Evolutionary conservation across 2,113 vertebrate species (phyloP).

Genomic region (Murina feae): DNA sequence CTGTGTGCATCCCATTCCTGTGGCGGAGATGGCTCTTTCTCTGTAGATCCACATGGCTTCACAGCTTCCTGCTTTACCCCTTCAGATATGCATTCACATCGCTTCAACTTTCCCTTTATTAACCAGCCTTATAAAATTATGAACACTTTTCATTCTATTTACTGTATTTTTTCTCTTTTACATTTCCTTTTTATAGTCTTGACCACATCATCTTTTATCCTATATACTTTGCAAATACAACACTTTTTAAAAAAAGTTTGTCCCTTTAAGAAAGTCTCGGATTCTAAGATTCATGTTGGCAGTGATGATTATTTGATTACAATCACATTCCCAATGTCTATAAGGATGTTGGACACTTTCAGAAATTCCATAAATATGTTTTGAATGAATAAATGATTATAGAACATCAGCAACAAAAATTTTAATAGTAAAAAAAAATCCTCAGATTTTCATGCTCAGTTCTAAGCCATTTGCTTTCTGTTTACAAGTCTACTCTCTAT

Average conservation of each 20-base stretch:
- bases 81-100: not conserved
- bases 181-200: not conserved
- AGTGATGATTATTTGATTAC: not conserved
- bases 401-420: not conserved
- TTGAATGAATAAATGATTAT: not conserved
- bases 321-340: not conserved
- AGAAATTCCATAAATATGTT: not conserved
- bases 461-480: not conserved
- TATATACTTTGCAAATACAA: not conserved
- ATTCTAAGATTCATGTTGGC: not conserved
- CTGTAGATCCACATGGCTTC: too few species aligned
- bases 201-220: not conserved
- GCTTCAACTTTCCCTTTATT: not conserved
- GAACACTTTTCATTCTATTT: not conserved
- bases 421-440: not conserved
- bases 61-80: not conserved
- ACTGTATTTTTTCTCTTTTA: not conserved
- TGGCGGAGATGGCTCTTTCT: not conserved
- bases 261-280: not conserved
- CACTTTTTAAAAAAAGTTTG: not conserved
- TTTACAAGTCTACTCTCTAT: not conserved
- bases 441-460: not conserved
- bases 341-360: not conserved
- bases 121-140: not conserved
- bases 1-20: not conserved